Conservation (phyloP, 2,113 vertebrate species). For the Pandion haliaetus region DNA sequence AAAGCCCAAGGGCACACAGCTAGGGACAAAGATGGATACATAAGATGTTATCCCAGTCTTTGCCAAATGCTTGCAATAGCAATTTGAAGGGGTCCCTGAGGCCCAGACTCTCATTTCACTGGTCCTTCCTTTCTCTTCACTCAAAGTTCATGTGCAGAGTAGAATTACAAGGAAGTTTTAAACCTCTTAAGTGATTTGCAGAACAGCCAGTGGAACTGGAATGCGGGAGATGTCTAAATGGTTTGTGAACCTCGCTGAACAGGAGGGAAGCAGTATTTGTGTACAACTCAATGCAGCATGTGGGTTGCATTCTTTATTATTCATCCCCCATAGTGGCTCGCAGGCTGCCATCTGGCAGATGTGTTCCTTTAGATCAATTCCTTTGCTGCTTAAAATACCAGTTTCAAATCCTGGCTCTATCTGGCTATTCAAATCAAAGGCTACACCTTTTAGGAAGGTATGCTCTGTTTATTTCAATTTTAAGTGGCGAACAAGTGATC, state of each 20-base stretch:
- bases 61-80: slow-evolving; percentile 60
- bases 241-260: background rate
- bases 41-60: slow-evolving; percentile 53
- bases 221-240: background rate
- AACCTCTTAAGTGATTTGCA: slow-evolving; percentile 51
- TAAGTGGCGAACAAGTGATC: background rate
- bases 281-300: background rate
- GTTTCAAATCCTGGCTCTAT: background rate
- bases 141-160: slow-evolving; percentile 54
- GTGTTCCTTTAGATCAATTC: background rate
- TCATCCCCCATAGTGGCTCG: accelerated
- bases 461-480: background rate
- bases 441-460: background rate
- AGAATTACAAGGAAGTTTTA: slow-evolving; percentile 59
- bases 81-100: slow-evolving; percentile 35
- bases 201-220: background rate
- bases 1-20: slow-evolving; percentile 28
- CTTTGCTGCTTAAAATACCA: background rate
- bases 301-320: background rate
- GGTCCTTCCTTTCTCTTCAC: slow-evolving; percentile 30
- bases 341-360: background rate
- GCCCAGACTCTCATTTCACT: slow-evolving; percentile 34
- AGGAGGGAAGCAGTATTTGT: background rate
- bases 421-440: background rate
- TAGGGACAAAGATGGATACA: slow-evolving; percentile 49